Evolutionary conservation across 2,113 vertebrate species (phyloP).

Genomic region (cat (Felis catus)): F.catus_Fca126_mat1.0 CM031411.1:9149001-9149500

Average conservation of each 20-base stretch:
- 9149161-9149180: neutral
- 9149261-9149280: neutral
- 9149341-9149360: neutral
- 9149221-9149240: neutral
- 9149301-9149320: neutral
- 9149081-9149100: neutral
- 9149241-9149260: neutral
- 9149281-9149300: neutral
- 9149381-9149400: neutral
- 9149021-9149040: neutral
- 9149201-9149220: neutral
- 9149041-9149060: neutral
- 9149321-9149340: no score
- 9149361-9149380: neutral
- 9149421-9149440: neutral
- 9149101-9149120: neutral
- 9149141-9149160: neutral
- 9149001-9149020: neutral
- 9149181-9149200: neutral
- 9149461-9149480: neutral
- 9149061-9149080: neutral
- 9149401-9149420: neutral
- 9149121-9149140: constrained; percentile 26
- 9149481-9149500: neutral
- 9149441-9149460: neutral